phyloP scores from a whole-genome alignment of 2,888 invertebrate genomes.

The Agonum fuliginosum region DNA sequence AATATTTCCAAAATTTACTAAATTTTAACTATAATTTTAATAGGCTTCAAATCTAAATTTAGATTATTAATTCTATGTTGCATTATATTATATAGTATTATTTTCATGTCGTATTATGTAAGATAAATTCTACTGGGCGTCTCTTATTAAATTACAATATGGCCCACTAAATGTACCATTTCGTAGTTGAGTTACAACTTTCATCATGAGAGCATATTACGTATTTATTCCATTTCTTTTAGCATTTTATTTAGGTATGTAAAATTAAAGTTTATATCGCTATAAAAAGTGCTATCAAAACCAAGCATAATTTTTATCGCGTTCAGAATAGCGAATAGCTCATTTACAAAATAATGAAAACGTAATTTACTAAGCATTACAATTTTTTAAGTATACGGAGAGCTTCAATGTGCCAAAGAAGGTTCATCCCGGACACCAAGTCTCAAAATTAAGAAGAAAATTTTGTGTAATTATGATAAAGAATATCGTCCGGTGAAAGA shows the following conservation, averaged over 20 bases:
- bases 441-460: conserved; percentile 49
- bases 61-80: too few relatives aligned
- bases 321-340: too few relatives aligned
- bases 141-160: background rate
- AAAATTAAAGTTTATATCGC: too few relatives aligned
- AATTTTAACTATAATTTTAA: too few relatives aligned
- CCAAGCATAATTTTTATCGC: too few relatives aligned
- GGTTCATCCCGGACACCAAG: conserved; percentile 38
- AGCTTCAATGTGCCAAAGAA: conserved; percentile 39
- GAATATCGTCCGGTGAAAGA: conserved; percentile 43
- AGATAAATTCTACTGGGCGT: conserved; percentile 4
- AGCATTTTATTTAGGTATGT: background rate
- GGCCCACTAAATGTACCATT: background rate
- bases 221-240: conserved; percentile 20
- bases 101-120: too few relatives aligned
- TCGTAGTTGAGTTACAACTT: background rate
- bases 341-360: too few relatives aligned
- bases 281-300: too few relatives aligned
- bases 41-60: too few relatives aligned
- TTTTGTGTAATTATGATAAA: conserved; percentile 52
- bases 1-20: too few relatives aligned
- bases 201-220: conserved; percentile 15
- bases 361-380: too few relatives aligned
- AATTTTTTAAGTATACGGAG: conserved; percentile 1
- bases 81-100: too few relatives aligned